phyloP scores from a whole-genome alignment of 2,113 vertebrate species.

The Coryphaenoides rupestris region DNA sequence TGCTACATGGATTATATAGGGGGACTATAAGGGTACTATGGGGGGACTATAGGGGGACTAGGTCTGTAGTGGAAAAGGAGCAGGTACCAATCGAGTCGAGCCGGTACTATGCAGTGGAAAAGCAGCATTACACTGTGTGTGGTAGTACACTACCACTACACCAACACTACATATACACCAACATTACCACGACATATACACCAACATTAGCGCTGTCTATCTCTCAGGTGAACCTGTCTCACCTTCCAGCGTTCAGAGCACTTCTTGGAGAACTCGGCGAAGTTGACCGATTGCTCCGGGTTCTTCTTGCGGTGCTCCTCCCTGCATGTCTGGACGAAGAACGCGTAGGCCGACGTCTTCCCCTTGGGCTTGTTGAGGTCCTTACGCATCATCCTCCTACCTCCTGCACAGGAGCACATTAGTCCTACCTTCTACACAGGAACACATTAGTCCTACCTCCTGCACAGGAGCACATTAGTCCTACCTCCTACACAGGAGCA shows the following conservation, averaged over 20 bases:
- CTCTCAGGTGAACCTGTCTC: constrained; percentile 25
- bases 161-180: no score
- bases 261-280: constrained; percentile 92
- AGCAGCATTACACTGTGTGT: neutral
- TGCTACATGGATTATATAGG: no score
- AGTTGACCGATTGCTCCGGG: constrained; percentile 88
- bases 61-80: no score
- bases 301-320: constrained; percentile 94
- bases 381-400: constrained; percentile 80
- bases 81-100: no score
- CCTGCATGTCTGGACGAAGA: constrained; percentile 90
- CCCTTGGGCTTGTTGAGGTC: constrained; percentile 92
- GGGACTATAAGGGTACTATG: no score
- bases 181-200: neutral
- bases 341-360: constrained; percentile 94
- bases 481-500: no score
- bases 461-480: no score
- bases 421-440: no score
- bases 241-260: constrained; percentile 96
- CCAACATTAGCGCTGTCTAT: neutral
- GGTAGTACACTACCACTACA: neutral
- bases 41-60: no score
- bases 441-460: no score
- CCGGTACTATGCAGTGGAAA: no score
- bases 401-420: constrained; percentile 2